phyloP scores from a whole-genome alignment of 2,888 invertebrate species.

The Eristalis intricaria region DNA sequence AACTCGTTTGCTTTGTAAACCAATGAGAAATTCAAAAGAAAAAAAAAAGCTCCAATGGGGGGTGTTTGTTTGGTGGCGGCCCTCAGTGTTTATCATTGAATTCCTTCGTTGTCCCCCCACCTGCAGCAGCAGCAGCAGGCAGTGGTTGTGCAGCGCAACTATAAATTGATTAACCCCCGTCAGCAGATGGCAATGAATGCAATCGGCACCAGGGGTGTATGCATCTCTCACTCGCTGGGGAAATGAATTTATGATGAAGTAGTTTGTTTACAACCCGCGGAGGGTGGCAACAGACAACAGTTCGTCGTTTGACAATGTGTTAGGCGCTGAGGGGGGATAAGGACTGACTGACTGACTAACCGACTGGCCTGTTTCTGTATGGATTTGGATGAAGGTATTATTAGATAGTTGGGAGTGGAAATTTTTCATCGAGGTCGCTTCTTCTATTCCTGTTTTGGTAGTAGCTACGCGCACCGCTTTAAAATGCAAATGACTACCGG shows the following conservation, averaged over 20 bases:
- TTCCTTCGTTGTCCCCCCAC: background rate
- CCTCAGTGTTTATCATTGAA: conserved; percentile 34
- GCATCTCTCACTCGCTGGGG: background rate
- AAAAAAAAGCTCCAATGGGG: background rate
- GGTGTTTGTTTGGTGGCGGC: background rate
- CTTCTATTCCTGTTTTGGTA: background rate
- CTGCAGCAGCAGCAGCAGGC: background rate
- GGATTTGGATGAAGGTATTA: conserved; percentile 20
- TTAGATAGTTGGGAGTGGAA: conserved; percentile 13
- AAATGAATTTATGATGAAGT: conserved; percentile 14
- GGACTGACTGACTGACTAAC: too few relatives aligned
- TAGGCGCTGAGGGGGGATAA: too few relatives aligned
- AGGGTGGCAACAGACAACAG: background rate
- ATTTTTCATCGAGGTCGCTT: conserved; percentile 16
- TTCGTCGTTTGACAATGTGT: background rate
- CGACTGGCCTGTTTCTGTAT: background rate
- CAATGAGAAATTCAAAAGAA: background rate
- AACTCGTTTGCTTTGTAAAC: background rate
- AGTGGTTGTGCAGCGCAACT: background rate
- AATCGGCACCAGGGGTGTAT: conserved; percentile 3
- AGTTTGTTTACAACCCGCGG: background rate
- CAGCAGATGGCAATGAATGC: conserved; percentile 27
- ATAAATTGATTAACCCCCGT: conserved; percentile 39
- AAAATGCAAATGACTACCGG: background rate
- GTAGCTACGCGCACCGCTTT: background rate